A percentile compares a stretch with the other conserved stretches of the same genome.
Evolutionary conservation across 2,113 vertebrate species (phyloP).

Genomic region (Rhadina sibilatrix): DNA sequence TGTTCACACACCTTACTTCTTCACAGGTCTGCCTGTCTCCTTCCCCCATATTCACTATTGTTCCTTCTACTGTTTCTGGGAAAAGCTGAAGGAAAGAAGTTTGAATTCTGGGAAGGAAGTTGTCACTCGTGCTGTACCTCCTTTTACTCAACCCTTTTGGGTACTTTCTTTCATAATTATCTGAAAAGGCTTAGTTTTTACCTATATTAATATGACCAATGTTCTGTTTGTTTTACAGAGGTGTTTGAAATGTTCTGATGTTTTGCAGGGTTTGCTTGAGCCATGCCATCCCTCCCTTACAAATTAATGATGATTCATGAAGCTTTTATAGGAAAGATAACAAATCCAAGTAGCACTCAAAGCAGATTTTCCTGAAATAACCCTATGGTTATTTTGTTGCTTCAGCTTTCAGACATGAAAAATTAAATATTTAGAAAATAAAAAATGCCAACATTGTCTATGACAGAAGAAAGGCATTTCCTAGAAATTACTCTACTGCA

Average conservation of each 20-base stretch:
- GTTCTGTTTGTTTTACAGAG: neutral
- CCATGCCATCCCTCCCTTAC: neutral
- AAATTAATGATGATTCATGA: neutral
- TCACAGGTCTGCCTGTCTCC: neutral
- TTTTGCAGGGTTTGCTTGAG: neutral
- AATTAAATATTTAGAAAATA: neutral
- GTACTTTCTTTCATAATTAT: neutral
- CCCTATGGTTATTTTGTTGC: neutral
- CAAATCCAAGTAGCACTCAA: neutral
- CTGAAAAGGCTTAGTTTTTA: neutral
- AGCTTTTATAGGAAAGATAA: neutral
- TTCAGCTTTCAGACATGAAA: neutral
- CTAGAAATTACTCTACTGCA: neutral
- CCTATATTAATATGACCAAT: neutral
- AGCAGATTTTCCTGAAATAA: neutral
- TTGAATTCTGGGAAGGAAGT: slow-evolving; percentile 38
- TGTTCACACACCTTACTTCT: neutral
- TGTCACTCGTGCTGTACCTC: neutral
- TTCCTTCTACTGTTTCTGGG: neutral
- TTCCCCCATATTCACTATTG: neutral
- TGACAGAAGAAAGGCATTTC: neutral
- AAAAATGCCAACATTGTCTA: neutral
- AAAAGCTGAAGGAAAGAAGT: neutral
- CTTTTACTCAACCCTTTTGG: neutral
- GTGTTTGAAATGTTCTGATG: neutral